Base-by-base conservation (phyloP, 2,888 invertebrate species). In the Sipha maydis region DNA sequence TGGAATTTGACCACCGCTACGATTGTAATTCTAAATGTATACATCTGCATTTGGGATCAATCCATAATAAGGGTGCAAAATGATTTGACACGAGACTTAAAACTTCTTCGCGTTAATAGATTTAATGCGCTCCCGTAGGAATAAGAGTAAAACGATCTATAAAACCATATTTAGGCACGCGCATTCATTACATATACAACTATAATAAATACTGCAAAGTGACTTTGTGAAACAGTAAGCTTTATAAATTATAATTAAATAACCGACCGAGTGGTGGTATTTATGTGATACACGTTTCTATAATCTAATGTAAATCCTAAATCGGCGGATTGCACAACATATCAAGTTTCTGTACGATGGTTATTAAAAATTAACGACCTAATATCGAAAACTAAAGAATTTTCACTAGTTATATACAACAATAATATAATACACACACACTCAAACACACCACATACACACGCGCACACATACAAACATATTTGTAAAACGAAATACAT, bases 231-330 rank as follows among this genome's bases (percentile, higher is more conserved):
- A 31, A 78, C 41, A 17, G 54, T n/a, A 54, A 54, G 54, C 78
- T 78, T 78, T 78, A 78, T 78, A 78, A 48, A 78, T 78, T 78
- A 78, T 78, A 78, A 78, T 54, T 78, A 78, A 78, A 80, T 80
- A 80, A 80, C 79, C 61, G 34, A 61, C 38, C 61, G 9, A 80
- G 34, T 14, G 79, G 56, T 38, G 79, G 41, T 71, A 71, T 48
- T 69, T 71, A 54, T 67, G 67, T 67, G 80, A 21, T n/a, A 83
- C 28, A n/a, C 28, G 69, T 54, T 83, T 83, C 82, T 71, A 83
- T 83, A 83, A 83, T 83, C 41, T n/a, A 48, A 83, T 83, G 82
- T 83, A 83, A 83, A 83, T 83, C 82, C 48, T 83, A 83, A 83
- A 83, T 83, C 82, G 71, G 41, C 48, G 71, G 71, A 83, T 71